Evolutionary conservation across 2,888 invertebrate genomes (phyloP), one percentile per base, ranked within the genome.

Genomic region (Allophyes oxyacanthae): DNA sequence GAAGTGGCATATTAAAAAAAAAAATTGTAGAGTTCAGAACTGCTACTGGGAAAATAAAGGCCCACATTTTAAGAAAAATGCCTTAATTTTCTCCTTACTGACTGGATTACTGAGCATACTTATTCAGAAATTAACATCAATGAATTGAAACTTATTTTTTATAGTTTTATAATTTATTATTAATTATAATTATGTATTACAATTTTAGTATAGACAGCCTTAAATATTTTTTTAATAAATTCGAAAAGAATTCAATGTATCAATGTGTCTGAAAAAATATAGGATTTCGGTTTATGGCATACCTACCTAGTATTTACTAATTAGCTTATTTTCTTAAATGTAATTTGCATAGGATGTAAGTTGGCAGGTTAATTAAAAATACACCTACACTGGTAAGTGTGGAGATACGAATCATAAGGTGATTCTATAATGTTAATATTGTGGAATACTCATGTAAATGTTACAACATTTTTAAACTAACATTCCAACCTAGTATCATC

Each of bases 401-500:
- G 40, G 33, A 44, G 28, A 44, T 36, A 15, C 25, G n/a, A 48
- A 56, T 30, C 36, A 28, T 40, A 10, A 41, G 38, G 44, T 15
- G 6, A 49, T 41, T 44, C 25, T 43, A 37, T 15, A 26, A 42
- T 44, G 34, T 33, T 9, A 20, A 38, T 11, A 30, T 60, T 38
- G 25, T 40, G 43, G 40, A 60, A 53, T 20, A n/a, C n/a, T n/a
- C n/a, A n/a, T n/a, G n/a, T 33, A 13, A 2, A 13, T 37, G 10
- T 44, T 48, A 34, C 40, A 57, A 59, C 45, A 60, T 68, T 56
- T 64, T 48, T 26, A 50, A 57, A 62, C 32, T 56, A 52, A 69
- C 70, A 73, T 71, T 71, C 71, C 74, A 58, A 46, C 70, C 40
- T 73, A 70, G 46, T 46, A 15, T 61, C 20, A 20, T 20, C 20